Percentiles rank a stretch among this genome's conserved stretches.
These are phyloP conservation scores for Propithecus deckenii DNA, from an alignment of 2,797 vertebrate species.

Conservation along the genomic window DNA sequence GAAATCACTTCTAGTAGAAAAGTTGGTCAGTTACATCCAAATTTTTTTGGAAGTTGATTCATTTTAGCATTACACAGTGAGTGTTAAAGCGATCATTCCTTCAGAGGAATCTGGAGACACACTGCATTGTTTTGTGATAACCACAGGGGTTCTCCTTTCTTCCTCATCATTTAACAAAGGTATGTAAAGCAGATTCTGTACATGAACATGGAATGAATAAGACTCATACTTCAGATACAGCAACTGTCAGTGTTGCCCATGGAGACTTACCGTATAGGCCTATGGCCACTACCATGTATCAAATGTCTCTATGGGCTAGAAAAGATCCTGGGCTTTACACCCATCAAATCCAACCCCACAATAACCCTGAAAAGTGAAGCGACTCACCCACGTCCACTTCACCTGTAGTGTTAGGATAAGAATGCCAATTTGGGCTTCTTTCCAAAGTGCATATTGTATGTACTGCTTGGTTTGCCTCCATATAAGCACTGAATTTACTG, in stretches of 20 bases:
- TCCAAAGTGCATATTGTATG: not conserved
- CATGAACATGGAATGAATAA: not conserved
- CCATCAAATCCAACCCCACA: not conserved
- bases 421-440: not conserved
- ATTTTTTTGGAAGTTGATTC: not conserved
- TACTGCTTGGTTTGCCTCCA: not conserved
- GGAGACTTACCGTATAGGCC: not conserved
- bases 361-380: not conserved
- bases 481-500: not conserved
- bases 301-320: not conserved
- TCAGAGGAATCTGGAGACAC: not conserved
- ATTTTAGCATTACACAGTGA: not conserved
- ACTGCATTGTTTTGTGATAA: not conserved
- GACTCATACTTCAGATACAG: not conserved
- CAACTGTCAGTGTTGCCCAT: not conserved
- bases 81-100: not conserved
- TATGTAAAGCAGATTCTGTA: not conserved
- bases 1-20: slow-evolving; percentile 45
- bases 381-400: not conserved
- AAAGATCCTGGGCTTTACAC: not conserved
- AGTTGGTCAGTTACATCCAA: not conserved
- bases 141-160: not conserved
- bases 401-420: not conserved
- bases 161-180: slow-evolving; percentile 1
- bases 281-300: not conserved